Percentiles rank a stretch among this genome's conserved stretches.
Conservation (phyloP, 2,797 vertebrate genomes). For the Caiman crocodilus region DNA sequence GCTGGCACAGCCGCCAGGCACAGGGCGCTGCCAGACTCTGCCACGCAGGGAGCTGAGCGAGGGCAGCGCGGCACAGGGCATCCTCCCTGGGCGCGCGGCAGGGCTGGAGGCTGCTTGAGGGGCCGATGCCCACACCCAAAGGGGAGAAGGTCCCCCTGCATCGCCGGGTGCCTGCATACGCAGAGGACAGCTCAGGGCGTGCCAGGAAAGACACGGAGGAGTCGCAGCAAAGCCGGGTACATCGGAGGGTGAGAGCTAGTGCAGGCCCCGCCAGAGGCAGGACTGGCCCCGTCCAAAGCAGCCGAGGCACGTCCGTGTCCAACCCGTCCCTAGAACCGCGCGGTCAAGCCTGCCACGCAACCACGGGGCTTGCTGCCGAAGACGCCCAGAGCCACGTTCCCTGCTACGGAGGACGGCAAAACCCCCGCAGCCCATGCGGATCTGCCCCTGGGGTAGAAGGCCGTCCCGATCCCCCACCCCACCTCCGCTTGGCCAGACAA, state of each 20-base stretch:
- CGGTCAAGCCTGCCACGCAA: too few species aligned
- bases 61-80: too few species aligned
- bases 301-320: background rate
- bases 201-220: background rate
- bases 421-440: too few species aligned
- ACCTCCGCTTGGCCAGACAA: background rate
- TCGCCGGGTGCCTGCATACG: too few species aligned
- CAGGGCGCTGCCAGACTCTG: background rate
- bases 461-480: too few species aligned
- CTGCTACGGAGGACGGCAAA: background rate
- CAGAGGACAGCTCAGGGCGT: background rate
- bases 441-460: background rate
- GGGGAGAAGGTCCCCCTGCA: too few species aligned
- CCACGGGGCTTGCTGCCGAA: too few species aligned
- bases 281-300: background rate
- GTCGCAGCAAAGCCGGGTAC: background rate
- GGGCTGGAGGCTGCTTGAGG: too few species aligned
- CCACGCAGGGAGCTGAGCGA: background rate
- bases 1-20: background rate
- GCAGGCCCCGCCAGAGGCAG: rapidly evolving
- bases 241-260: background rate
- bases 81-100: too few species aligned
- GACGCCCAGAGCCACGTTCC: too few species aligned
- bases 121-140: background rate
- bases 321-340: background rate